A percentile compares a stretch with the other conserved stretches of the same genome.
Evolutionary conservation across 2,113 vertebrate genomes (phyloP).

Genomic region (Kryptolebias marmoratus): DNA sequence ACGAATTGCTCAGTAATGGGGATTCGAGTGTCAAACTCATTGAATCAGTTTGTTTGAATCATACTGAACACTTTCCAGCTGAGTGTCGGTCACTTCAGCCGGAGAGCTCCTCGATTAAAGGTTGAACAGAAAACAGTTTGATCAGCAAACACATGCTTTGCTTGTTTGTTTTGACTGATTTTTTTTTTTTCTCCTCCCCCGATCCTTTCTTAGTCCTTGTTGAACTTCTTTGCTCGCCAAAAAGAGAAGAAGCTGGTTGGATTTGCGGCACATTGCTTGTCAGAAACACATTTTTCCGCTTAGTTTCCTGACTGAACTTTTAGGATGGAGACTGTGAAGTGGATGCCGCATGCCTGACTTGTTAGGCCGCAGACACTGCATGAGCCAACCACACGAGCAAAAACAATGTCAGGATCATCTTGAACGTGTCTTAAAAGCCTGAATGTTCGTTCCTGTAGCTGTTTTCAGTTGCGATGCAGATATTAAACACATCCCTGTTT

Average conservation of each 20-base stretch:
- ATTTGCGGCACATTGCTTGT: too few species aligned
- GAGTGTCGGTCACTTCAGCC: too few species aligned
- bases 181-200: background rate
- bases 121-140: too few species aligned
- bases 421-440: constrained; percentile 20
- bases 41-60: too few species aligned
- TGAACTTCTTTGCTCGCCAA: background rate
- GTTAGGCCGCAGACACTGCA: constrained; percentile 60
- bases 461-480: constrained; percentile 41
- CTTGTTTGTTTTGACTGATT: background rate
- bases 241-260: background rate
- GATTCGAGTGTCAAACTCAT: too few species aligned
- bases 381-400: constrained; percentile 59
- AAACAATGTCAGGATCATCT: constrained; percentile 27
- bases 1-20: too few species aligned
- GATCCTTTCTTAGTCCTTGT: background rate
- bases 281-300: background rate
- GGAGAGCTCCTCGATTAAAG: too few species aligned
- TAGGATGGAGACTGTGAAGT: constrained; percentile 46
- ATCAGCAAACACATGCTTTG: background rate
- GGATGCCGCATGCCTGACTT: constrained; percentile 73
- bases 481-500: constrained; percentile 61
- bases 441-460: constrained; percentile 36
- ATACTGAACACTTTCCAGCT: too few species aligned
- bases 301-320: constrained; percentile 4